Percentiles rank a stretch among this genome's conserved stretches.
phyloP scores from a whole-genome alignment of 2,888 invertebrate species.

The Spicauda simplicius region DNA sequence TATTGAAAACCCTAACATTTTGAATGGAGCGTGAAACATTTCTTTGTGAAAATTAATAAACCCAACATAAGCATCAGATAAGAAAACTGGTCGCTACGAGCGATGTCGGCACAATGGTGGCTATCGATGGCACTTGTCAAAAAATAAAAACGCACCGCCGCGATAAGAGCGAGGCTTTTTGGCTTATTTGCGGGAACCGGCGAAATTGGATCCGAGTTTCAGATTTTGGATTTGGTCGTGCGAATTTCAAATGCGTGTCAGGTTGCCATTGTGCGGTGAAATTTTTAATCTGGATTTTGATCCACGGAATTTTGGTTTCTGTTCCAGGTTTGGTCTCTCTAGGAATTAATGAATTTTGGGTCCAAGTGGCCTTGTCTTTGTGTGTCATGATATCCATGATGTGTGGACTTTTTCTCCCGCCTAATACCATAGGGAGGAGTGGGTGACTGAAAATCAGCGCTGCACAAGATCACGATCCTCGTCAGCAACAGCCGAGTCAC shows the following conservation, averaged over 20 bases:
- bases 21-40: not conserved
- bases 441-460: too few relatives aligned
- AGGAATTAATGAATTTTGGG: too few relatives aligned
- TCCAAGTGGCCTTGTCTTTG: too few relatives aligned
- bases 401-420: too few relatives aligned
- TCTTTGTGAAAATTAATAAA: conserved; percentile 1
- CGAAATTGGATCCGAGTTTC: conserved; percentile 49
- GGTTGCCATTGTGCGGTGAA: not conserved
- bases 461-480: too few relatives aligned
- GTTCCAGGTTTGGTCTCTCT: too few relatives aligned
- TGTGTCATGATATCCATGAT: too few relatives aligned
- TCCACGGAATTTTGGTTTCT: too few relatives aligned
- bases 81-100: conserved; percentile 43
- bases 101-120: conserved; percentile 68
- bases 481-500: too few relatives aligned
- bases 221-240: conserved; percentile 31
- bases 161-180: conserved; percentile 51
- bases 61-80: conserved; percentile 25
- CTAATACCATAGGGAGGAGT: too few relatives aligned
- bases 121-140: conserved; percentile 81
- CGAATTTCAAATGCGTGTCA: conserved; percentile 12
- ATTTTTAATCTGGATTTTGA: not conserved
- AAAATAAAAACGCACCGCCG: conserved; percentile 66
- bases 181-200: conserved; percentile 48
- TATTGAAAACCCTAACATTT: too few relatives aligned